phyloP scores from a whole-genome alignment of 2,797 vertebrate genomes.

The Amniataba percoides region DNA sequence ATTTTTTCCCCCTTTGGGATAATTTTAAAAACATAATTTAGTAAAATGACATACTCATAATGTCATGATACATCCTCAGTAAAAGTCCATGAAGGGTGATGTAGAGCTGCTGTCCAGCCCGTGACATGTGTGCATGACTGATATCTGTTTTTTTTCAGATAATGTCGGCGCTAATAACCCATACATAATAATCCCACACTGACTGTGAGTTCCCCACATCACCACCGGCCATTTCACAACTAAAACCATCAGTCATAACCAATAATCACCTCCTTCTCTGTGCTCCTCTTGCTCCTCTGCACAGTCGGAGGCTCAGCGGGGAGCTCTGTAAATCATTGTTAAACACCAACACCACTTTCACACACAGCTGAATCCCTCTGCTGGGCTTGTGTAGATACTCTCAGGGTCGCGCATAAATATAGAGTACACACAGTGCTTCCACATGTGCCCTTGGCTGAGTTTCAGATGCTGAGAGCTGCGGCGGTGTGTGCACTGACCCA shows the following conservation, averaged over 20 bases:
- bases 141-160: conserved; percentile 42
- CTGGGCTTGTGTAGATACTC: not conserved
- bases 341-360: conserved; percentile 41
- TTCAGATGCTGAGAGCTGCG: conserved; percentile 57
- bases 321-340: conserved; percentile 46
- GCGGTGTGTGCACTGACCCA: conserved; percentile 63
- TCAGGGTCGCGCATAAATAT: conserved; percentile 23
- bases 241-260: conserved; percentile 27
- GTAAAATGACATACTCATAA: not conserved
- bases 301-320: conserved; percentile 27
- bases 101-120: not conserved
- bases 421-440: conserved; percentile 29
- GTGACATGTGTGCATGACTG: not conserved
- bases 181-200: conserved; percentile 24
- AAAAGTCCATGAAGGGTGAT: not conserved
- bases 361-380: conserved; percentile 15
- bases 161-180: conserved; percentile 6
- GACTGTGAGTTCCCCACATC: conserved; percentile 8
- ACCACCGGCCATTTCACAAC: conserved; percentile 21
- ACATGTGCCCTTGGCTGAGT: conserved; percentile 56
- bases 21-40: too few species aligned
- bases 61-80: too few species aligned
- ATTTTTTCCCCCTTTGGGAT: too few species aligned
- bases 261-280: conserved; percentile 19
- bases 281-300: conserved; percentile 23